phyloP scores from a whole-genome alignment of 2,888 invertebrate species.

The Drosophila rellima region DNA sequence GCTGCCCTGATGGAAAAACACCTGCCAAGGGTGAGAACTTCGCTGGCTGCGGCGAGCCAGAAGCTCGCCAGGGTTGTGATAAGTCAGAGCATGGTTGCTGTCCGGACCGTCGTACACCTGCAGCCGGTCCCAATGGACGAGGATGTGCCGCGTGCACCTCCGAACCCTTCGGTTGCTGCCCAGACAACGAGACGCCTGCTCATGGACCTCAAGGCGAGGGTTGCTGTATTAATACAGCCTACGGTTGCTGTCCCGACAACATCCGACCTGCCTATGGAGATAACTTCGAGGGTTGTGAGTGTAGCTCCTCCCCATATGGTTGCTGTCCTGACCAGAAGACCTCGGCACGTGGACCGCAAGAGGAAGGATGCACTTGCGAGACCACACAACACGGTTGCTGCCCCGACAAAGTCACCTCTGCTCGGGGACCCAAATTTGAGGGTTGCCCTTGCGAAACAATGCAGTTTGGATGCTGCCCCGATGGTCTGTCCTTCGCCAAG shows the following conservation, averaged over 20 bases:
- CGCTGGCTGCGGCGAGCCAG: conserved; percentile 72
- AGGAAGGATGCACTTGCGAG: conserved; percentile 94
- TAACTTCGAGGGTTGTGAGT: conserved; percentile 92
- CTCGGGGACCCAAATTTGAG: conserved; percentile 91
- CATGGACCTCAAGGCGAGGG: conserved; percentile 94
- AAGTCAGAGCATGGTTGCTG: conserved; percentile 91
- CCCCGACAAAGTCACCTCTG: conserved; percentile 92
- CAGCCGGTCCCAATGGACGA: conserved; percentile 89
- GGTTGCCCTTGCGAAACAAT: conserved; percentile 95
- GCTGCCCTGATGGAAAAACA: conserved; percentile 90
- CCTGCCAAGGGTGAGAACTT: conserved; percentile 88
- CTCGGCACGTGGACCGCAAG: conserved; percentile 91
- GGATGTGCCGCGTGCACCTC: conserved; percentile 92
- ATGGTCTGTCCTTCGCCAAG: conserved; percentile 91
- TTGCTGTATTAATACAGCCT: conserved; percentile 90
- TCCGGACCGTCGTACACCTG: conserved; percentile 89
- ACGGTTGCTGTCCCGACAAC: conserved; percentile 97
- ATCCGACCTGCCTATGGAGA: conserved; percentile 93
- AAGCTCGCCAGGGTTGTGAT: conserved; percentile 86
- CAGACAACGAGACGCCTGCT: conserved; percentile 93
- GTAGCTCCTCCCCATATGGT: conserved; percentile 91
- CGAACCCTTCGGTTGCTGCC: conserved; percentile 94
- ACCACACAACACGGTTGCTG: conserved; percentile 92
- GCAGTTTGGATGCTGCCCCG: conserved; percentile 96
- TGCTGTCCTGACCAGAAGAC: conserved; percentile 95